Evolutionary conservation across 2,113 vertebrate genomes (phyloP).

Genomic region (Heptranchias perlo): DNA sequence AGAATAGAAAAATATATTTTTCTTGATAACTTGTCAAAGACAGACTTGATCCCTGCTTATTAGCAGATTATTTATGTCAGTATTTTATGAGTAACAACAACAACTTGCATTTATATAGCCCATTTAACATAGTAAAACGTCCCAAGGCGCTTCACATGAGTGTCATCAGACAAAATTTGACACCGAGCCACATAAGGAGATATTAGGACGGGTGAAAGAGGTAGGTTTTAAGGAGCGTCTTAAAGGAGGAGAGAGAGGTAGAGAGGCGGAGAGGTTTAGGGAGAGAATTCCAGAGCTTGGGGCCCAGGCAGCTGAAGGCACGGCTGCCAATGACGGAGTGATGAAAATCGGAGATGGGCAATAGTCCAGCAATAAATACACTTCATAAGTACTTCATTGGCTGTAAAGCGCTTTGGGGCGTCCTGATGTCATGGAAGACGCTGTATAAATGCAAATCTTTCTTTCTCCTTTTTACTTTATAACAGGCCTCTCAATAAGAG

Average conservation of each 20-base stretch:
- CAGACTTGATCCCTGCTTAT: no score
- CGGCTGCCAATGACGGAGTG: background rate
- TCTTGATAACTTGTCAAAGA: no score
- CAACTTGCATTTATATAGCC: background rate
- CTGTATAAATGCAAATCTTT: background rate
- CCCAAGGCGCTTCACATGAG: no score
- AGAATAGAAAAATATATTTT: no score
- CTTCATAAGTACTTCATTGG: background rate
- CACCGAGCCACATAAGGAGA: background rate
- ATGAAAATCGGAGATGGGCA: background rate
- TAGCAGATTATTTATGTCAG: no score
- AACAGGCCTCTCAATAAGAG: background rate
- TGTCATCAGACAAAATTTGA: no score
- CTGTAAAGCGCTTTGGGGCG: background rate
- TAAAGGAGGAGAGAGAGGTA: background rate
- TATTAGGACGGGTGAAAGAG: background rate
- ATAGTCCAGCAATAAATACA: background rate
- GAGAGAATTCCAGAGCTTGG: background rate
- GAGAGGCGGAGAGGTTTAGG: background rate
- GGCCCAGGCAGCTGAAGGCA: no score
- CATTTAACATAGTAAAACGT: background rate
- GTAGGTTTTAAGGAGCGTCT: background rate
- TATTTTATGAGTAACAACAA: no score
- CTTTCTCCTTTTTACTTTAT: background rate
- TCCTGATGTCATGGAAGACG: background rate